These are phyloP conservation scores for Bungarus multicinctus DNA, from an alignment of 2,113 vertebrate genomes.

Conservation along the genomic window DNA sequence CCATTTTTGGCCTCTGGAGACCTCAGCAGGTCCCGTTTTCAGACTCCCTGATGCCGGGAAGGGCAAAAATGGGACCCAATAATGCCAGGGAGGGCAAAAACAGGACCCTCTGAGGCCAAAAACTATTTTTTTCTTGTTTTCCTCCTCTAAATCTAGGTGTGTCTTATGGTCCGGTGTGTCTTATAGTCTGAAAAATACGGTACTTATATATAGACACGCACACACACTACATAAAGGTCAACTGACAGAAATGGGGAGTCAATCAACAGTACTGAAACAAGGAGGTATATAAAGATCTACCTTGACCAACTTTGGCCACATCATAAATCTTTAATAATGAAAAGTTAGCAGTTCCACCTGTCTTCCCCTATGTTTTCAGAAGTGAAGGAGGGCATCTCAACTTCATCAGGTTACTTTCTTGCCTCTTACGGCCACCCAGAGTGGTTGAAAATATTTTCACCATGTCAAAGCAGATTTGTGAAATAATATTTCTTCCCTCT, in stretches of 20 bases:
- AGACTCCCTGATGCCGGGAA: no score
- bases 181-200: no score
- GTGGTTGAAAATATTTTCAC: constrained; percentile 69
- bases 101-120: no score
- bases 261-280: constrained; percentile 60
- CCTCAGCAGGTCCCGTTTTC: no score
- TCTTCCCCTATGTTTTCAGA: constrained; percentile 53
- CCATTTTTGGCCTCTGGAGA: no score
- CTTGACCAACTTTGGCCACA: constrained; percentile 57
- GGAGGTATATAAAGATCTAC: constrained; percentile 64
- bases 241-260: constrained; percentile 62
- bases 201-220: not conserved
- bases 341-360: not conserved
- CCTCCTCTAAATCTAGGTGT: no score
- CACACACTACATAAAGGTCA: constrained; percentile 47
- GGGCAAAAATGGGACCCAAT: no score
- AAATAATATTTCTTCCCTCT: constrained; percentile 68
- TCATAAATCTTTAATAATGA: not conserved
- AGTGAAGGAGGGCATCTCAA: constrained; percentile 63
- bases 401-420: constrained; percentile 67
- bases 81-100: no score
- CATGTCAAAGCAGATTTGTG: constrained; percentile 71
- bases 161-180: no score
- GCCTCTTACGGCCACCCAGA: constrained; percentile 70
- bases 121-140: no score